Conservation (phyloP, 2,888 invertebrate species). For the Agrotis exclamationis region DNA sequence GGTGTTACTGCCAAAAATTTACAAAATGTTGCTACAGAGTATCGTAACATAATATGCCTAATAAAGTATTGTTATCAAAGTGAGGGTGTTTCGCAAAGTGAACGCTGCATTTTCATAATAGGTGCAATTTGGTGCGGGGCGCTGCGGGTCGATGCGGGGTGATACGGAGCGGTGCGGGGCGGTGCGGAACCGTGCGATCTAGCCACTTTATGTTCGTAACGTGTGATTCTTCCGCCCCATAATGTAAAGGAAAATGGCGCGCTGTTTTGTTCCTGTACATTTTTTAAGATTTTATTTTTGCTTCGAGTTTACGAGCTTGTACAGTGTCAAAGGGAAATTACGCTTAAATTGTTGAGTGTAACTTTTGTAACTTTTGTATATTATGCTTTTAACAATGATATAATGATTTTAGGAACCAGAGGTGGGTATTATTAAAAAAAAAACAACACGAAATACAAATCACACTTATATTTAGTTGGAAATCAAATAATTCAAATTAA, state of each 20-base stretch:
- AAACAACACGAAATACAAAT: too few relatives aligned
- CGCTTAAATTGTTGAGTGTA: background rate
- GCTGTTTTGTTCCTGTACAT: slow-evolving; percentile 26
- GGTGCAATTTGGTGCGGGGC: slow-evolving; percentile 53
- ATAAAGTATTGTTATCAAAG: slow-evolving; percentile 59
- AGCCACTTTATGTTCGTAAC: slow-evolving; percentile 57
- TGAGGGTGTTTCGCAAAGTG: slow-evolving; percentile 54
- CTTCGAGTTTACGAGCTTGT: slow-evolving; percentile 13
- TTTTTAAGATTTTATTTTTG: slow-evolving; percentile 39
- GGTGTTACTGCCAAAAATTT: slow-evolving; percentile 33
- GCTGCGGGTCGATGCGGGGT: slow-evolving; percentile 35
- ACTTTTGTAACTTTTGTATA: background rate
- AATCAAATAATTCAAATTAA: too few relatives aligned
- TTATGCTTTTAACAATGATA: background rate
- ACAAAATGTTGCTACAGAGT: slow-evolving; percentile 44
- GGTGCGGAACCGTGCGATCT: slow-evolving; percentile 33
- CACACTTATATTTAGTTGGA: too few relatives aligned
- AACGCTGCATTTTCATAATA: slow-evolving; percentile 61
- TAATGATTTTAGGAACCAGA: too few relatives aligned
- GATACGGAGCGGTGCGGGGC: slow-evolving; percentile 7
- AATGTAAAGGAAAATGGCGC: slow-evolving; percentile 52
- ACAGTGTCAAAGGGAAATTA: background rate
- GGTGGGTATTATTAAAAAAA: too few relatives aligned
- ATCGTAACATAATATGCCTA: slow-evolving; percentile 53
- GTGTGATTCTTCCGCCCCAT: slow-evolving; percentile 54